Percentiles rank a stretch among this genome's conserved stretches.
phyloP scores from a whole-genome alignment of 2,888 invertebrate genomes.

The Anticlea derivata region DNA sequence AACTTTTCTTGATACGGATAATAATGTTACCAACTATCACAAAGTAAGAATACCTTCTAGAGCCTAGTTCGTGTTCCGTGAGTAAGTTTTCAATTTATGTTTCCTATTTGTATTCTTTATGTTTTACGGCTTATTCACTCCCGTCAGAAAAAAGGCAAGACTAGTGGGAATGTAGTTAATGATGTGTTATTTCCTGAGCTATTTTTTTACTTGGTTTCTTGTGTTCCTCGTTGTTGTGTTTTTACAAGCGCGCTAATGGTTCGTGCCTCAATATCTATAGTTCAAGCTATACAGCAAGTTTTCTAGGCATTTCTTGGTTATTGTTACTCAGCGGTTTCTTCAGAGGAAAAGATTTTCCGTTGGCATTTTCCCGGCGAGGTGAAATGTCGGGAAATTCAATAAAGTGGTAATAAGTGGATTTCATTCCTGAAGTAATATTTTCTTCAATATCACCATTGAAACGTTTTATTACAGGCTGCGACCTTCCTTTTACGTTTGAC shows the following conservation, averaged over 20 bases:
- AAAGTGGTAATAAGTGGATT: constrained; percentile 72
- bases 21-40: constrained; percentile 41
- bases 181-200: background rate
- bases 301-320: background rate
- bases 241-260: background rate
- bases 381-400: constrained; percentile 70
- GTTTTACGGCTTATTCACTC: background rate
- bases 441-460: constrained; percentile 53
- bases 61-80: background rate
- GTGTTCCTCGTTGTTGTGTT: background rate
- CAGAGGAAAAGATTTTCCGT: constrained; percentile 52
- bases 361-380: constrained; percentile 52
- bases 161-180: background rate
- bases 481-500: constrained; percentile 38
- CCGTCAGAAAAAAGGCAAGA: background rate
- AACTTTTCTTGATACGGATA: constrained; percentile 51
- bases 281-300: too few relatives aligned
- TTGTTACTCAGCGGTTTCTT: constrained; percentile 13
- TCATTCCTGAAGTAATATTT: constrained; percentile 62
- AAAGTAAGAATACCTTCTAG: background rate
- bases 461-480: constrained; percentile 52
- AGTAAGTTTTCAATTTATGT: background rate
- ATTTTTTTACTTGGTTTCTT: background rate
- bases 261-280: too few relatives aligned
- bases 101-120: background rate